Evolutionary conservation across 2,888 invertebrate genomes (phyloP), one percentile per base, ranked within the genome.

Genomic region (Tetragnatha montana): DNA sequence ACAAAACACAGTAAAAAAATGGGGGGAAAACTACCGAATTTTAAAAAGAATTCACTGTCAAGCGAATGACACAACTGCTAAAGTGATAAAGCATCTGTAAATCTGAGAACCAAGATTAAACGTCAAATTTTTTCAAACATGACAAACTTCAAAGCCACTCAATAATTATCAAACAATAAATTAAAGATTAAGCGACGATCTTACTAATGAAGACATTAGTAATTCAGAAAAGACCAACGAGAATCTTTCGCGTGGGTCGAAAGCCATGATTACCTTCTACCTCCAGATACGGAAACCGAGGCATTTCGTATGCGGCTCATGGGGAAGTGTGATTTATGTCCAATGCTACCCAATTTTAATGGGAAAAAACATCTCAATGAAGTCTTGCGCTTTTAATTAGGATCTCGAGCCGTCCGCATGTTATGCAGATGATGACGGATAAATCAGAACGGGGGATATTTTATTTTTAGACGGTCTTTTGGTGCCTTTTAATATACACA

Each of bases 131-230:
- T 71, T 19, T 19, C 71, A 17, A 74, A 22, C 14, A n/a, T n/a
- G n/a, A n/a, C 74, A 74, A 74, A 81, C 50, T 68, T 80, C 69
- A 47, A 12, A 69, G 17, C 1, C 50, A 84, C 76, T 22, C 51
- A 71, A 70, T 78, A 71, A 78, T 78, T 84, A 84, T 50, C 22
- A 19, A n/a, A 17, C 78, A 51, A 68, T 85, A 85, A 78, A 85
- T 85, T 76, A 85, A 50, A 78, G 69, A 78, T 78, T 78, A 75
- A 68, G 35, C 78, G 60, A 14, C 73, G 1, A 21, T 6, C 17
- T 22, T 14, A 6, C 49, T 79, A 85, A 85, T 85, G 78, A 85
- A 85, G 85, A 71, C 35, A 85, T 85, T 85, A 85, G 78, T 78
- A 85, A 85, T 85, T 85, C 85, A 78, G 70, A 78, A 75, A 84